These are phyloP conservation scores for Drosophila teissieri DNA, from an alignment of 1,140 invertebrate species.

Conservation along the genomic window DNA sequence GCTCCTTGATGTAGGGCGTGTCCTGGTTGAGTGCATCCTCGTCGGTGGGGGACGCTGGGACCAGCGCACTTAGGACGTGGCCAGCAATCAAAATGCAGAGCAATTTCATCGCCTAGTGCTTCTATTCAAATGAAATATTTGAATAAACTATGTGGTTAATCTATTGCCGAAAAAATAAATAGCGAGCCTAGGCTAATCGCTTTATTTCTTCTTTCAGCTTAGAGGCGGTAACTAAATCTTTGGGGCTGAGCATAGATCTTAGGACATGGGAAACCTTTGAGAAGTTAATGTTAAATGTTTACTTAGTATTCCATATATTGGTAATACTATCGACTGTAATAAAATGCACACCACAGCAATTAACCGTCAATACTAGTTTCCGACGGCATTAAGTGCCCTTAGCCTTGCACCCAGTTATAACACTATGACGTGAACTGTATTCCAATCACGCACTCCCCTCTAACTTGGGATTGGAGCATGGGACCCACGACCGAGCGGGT, in stretches of 20 bases:
- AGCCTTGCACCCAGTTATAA: background rate
- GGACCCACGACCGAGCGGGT: background rate
- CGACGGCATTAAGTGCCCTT: background rate
- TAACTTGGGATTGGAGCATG: constrained; percentile 1
- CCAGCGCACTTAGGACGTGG: background rate
- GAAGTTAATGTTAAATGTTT: no score
- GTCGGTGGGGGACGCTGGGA: constrained; percentile 3
- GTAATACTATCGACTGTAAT: constrained; percentile 2
- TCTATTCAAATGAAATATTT: background rate
- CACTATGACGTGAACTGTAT: constrained; percentile 32
- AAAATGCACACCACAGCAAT: constrained; percentile 5
- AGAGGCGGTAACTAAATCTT: no score
- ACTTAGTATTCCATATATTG: no score
- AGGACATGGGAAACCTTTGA: no score
- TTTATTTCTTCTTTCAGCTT: background rate
- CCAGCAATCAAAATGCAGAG: constrained; percentile 1
- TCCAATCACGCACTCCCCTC: constrained; percentile 46
- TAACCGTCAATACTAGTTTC: constrained; percentile 21
- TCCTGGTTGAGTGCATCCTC: background rate
- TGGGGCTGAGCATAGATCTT: no score
- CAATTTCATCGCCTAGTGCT: constrained; percentile 9
- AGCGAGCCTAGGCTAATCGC: background rate
- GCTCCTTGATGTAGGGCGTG: constrained; percentile 1
- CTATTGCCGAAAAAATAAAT: background rate
- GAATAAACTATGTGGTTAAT: background rate